Evolutionary conservation across 2,888 invertebrate species (phyloP), one percentile per base, ranked within the genome.

Genomic region (Hanleya hanleyi): DNA sequence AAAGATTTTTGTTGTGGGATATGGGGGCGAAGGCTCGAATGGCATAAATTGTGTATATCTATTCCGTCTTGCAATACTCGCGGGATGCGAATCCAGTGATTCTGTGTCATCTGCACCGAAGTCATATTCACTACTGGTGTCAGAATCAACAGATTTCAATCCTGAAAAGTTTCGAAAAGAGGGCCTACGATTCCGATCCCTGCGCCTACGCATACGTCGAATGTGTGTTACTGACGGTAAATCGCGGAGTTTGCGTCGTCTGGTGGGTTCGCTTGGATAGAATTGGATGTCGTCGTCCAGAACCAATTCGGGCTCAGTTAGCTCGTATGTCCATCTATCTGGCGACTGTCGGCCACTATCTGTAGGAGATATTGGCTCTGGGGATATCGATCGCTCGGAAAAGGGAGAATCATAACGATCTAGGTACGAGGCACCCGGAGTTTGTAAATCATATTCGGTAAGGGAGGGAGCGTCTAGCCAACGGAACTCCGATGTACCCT

Each of bases 11-110:
- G 64, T 64, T 18, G 64, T 64, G 15, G 64, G 64, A 29, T 64
- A 64, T 1, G 64, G 64, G 36, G 38, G 37, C 18, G 35, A 18
- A 3, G 64, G 64, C 36, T 64, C 64, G 38, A 36, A 64, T 36
- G 64, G 64, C 15, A 64, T 18, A 37, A 64, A 64, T n/a, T 37
- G n/a, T 1, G 64, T 4, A 64, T 70, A 77, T 57, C 57, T 57
- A 15, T 22, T 57, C 15, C 22, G 22, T 3, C 12, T 15, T 4
- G 22, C 57, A 15, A 29, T 22, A 57, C 57, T 57, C 26, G 29
- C 26, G 4, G 57, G 57, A 57, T 57, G 29, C 26, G 22, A 22
- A 26, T 57, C 57, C 4, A 57, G 26, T 4, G 26, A 4, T 15
- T 57, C 57, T 4, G 32, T 15, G 15, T 26, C 57, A 26, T 29